A percentile compares a stretch with the other conserved stretches of the same genome.
Conservation (phyloP, 2,888 invertebrate species). For the Masnerella sp. region DNA sequence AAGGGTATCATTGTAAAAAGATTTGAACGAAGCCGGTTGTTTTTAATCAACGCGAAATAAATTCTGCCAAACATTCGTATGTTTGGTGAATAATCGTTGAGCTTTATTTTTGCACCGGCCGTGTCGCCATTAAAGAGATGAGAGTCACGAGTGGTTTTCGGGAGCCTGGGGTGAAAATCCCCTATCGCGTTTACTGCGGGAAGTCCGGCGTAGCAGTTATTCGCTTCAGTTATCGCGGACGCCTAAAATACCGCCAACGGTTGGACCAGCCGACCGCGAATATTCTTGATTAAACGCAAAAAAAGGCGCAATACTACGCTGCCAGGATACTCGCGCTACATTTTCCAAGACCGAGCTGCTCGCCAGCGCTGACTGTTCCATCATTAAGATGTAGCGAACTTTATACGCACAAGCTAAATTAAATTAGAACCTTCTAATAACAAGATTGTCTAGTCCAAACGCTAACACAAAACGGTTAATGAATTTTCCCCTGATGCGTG, state of each 20-base stretch:
- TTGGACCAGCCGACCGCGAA: conserved; percentile 73
- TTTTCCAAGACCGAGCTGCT: conserved; percentile 48
- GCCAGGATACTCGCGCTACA: conserved; percentile 6
- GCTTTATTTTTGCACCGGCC: conserved; percentile 57
- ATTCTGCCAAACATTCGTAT: conserved; percentile 54
- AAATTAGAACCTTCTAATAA: conserved; percentile 47
- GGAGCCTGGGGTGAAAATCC: conserved; percentile 55
- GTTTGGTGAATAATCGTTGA: conserved; percentile 56
- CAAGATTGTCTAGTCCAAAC: conserved; percentile 34
- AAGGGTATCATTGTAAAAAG: conserved; percentile 24
- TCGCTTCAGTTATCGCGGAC: conserved; percentile 60
- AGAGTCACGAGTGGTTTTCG: conserved; percentile 61
- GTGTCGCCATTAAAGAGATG: conserved; percentile 63
- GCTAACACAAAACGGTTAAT: conserved; percentile 31
- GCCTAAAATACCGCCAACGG: conserved; percentile 62
- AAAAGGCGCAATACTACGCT: conserved; percentile 61
- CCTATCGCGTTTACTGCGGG: conserved; percentile 47
- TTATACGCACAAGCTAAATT: conserved; percentile 69
- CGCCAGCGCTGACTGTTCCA: conserved; percentile 60
- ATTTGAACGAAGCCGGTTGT: conserved; percentile 37
- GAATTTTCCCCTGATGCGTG: conserved; percentile 12
- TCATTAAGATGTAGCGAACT: conserved; percentile 66
- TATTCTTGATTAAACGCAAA: conserved; percentile 77
- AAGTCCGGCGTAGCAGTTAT: conserved; percentile 56
- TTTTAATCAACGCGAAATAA: conserved; percentile 59